phyloP scores from a whole-genome alignment of 2,797 vertebrate genomes.

The Lemur catta region DNA sequence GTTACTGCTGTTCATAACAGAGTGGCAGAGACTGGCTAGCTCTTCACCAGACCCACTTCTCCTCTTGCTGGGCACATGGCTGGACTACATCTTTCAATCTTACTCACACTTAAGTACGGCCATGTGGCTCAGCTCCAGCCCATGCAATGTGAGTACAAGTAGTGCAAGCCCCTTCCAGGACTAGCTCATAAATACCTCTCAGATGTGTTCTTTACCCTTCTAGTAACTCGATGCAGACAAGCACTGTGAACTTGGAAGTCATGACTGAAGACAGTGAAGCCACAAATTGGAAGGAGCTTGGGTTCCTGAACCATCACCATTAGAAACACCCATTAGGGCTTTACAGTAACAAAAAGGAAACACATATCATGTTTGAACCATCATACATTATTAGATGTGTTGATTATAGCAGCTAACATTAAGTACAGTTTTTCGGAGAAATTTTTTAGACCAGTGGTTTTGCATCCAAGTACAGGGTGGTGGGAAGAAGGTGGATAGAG shows the following conservation, averaged over 20 bases:
- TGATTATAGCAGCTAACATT: neutral
- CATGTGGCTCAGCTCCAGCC: neutral
- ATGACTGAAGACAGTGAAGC: neutral
- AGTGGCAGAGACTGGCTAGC: neutral
- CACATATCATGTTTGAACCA: neutral
- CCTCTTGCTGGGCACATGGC: neutral
- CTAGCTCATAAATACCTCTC: neutral
- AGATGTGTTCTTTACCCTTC: neutral
- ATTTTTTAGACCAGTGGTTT: neutral
- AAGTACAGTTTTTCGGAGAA: neutral
- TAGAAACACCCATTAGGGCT: neutral
- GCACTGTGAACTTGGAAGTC: neutral
- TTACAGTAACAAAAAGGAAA: neutral
- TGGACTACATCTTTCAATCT: neutral
- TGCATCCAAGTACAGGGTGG: neutral
- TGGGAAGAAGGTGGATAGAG: neutral
- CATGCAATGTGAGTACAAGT: neutral
- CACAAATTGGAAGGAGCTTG: neutral
- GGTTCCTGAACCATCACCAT: neutral
- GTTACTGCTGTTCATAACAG: neutral
- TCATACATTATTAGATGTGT: neutral
- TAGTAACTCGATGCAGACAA: neutral
- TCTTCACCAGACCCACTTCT: neutral
- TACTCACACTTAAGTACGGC: neutral
- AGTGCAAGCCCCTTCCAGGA: neutral